Evolutionary conservation across 2,888 invertebrate genomes (phyloP).

Genomic region (Endomychus coccineus): DNA sequence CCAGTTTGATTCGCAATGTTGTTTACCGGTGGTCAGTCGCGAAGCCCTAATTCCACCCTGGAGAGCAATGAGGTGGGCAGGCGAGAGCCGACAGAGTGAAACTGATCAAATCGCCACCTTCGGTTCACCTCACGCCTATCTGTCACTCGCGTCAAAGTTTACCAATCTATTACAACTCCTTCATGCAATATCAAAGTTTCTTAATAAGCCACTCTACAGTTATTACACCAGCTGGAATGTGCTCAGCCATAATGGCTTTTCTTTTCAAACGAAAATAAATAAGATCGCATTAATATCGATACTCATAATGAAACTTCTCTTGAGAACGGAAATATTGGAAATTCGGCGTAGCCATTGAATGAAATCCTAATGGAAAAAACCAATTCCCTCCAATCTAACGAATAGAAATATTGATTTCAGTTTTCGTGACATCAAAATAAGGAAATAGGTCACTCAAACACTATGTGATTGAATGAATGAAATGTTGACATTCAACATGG

Average conservation of each 20-base stretch:
- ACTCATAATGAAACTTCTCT: too few species aligned
- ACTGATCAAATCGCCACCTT: too few species aligned
- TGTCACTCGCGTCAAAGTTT: slow-evolving; percentile 40
- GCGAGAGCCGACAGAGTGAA: too few species aligned
- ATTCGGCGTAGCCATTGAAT: too few species aligned
- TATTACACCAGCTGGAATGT: slow-evolving; percentile 22
- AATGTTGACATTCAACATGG: too few species aligned
- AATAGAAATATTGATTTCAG: too few species aligned
- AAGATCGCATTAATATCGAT: not conserved
- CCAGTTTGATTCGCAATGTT: slow-evolving; percentile 23
- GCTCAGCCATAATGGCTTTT: not conserved
- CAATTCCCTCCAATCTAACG: too few species aligned
- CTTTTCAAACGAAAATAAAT: not conserved
- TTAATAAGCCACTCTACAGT: slow-evolving; percentile 34
- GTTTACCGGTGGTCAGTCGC: slow-evolving; percentile 24
- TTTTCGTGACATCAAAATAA: too few species aligned
- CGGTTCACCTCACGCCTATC: slow-evolving; percentile 31
- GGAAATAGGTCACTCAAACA: too few species aligned
- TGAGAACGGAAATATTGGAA: too few species aligned
- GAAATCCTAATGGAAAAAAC: too few species aligned
- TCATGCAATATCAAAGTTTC: slow-evolving; percentile 39
- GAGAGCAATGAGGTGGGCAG: slow-evolving; percentile 26
- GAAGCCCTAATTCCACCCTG: slow-evolving; percentile 26
- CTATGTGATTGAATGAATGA: too few species aligned
- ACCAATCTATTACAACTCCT: slow-evolving; percentile 37